Evolutionary conservation across 2,797 vertebrate species (phyloP).

Genomic region (Synanceia verrucosa): DNA sequence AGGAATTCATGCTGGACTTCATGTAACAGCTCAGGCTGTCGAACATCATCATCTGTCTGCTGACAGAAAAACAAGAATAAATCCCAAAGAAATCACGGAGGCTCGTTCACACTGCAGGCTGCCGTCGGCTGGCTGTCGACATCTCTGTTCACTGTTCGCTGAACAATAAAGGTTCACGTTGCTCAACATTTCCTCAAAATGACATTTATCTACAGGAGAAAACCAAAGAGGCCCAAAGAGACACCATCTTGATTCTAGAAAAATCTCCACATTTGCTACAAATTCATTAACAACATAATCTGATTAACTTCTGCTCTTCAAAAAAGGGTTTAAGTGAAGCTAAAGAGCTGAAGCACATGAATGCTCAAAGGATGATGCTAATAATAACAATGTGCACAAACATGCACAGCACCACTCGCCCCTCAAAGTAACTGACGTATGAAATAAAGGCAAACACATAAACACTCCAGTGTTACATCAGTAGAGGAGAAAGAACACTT

Average conservation of each 20-base stretch:
- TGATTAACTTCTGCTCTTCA: conserved; percentile 12
- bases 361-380: neutral
- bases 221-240: neutral
- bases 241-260: neutral
- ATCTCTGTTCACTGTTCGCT: neutral
- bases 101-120: neutral
- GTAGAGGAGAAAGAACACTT: too few relatives aligned
- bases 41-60: too few relatives aligned
- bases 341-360: conserved; percentile 1
- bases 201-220: neutral
- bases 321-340: neutral
- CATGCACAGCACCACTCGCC: neutral
- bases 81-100: neutral
- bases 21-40: conserved; percentile 26
- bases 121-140: conserved; percentile 3
- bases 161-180: too few relatives aligned
- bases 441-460: too few relatives aligned
- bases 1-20: neutral
- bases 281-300: conserved; percentile 1
- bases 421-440: too few relatives aligned
- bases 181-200: neutral
- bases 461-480: too few relatives aligned
- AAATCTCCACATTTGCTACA: neutral
- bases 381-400: neutral
- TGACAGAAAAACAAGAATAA: neutral